Evolutionary conservation across 2,797 vertebrate species (phyloP), one percentile per base, ranked within the genome.

Genomic region (Spea hammondii): DNA sequence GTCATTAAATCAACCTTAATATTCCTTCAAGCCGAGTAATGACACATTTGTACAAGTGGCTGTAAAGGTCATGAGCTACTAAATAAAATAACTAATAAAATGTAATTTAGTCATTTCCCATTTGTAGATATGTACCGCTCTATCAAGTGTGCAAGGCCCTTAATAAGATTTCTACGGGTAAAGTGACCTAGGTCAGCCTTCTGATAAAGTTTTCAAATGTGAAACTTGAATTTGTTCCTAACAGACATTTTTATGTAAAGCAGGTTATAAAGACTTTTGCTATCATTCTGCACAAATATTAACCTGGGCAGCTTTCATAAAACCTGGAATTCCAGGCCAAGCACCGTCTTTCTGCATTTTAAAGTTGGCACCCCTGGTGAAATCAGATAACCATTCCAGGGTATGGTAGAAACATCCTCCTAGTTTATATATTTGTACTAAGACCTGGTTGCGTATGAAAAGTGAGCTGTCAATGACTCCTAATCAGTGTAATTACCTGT

Each of bases 401-500:
- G 2, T 55, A 57, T 65, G 68, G 69, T 62, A 67, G 74, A 51
- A n/a, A 44, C 59, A 45, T 54, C 50, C 44, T 65, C 49, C 70
- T 69, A 44, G 55, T 82, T 82, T 77, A 77, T 73, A 68, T 82
- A 55, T 32, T 10, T 81, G 65, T 55, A 17, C 14, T 51, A 46
- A 72, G 9, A 50, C 32, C 68, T 53, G 44, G 32, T 51, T 71
- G 11, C 50, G 49, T 72, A 64, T 77, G 57, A 82, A 66, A 68
- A 73, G 79, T 73, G 57, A 82, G 55, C 75, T 64, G 74, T 77
- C 70, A 70, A 13, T 72, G 79, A 77, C 73, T 77, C n/a, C 62
- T 72, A 82, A 82, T 82, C 79, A 73, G 14, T 57, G 14, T 82
- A 81, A 81, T 82, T 69, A 77, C 65, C 48, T 73, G 79, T 68